Conservation (phyloP, 2,113 vertebrate species). For the Theristicus caerulescens region DNA sequence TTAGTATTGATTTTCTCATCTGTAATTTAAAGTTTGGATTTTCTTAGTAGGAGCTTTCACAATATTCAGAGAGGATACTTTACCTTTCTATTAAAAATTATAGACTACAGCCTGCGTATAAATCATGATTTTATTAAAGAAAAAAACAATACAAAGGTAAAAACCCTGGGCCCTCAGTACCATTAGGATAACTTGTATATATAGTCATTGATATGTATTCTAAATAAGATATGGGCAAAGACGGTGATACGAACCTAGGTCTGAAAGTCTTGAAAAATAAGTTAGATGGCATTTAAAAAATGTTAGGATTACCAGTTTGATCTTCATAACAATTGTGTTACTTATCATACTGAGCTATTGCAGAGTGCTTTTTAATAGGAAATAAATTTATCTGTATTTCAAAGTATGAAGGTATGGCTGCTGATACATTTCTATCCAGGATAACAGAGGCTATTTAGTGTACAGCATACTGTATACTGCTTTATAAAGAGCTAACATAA, state of each 20-base stretch:
- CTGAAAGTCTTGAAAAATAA: background rate
- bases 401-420: background rate
- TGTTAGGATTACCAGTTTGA: background rate
- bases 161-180: background rate
- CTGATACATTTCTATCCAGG: background rate
- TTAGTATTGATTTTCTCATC: background rate
- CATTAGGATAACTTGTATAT: background rate
- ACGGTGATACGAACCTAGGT: accelerated
- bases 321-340: background rate
- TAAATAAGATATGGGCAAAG: background rate
- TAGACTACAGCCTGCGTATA: background rate
- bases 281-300: background rate
- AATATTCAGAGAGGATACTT: background rate
- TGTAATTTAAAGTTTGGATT: background rate
- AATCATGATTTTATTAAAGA: background rate
- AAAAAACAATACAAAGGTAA: background rate
- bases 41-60: background rate
- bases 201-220: background rate
- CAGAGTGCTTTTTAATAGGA: background rate
- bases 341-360: background rate
- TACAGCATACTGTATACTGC: background rate
- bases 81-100: background rate
- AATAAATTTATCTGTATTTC: background rate
- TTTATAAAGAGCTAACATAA: background rate
- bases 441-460: background rate